These are phyloP conservation scores for Caenorhabditis sp. DNA, from an alignment of 2,888 invertebrate species.

Conservation along the genomic window DNA sequence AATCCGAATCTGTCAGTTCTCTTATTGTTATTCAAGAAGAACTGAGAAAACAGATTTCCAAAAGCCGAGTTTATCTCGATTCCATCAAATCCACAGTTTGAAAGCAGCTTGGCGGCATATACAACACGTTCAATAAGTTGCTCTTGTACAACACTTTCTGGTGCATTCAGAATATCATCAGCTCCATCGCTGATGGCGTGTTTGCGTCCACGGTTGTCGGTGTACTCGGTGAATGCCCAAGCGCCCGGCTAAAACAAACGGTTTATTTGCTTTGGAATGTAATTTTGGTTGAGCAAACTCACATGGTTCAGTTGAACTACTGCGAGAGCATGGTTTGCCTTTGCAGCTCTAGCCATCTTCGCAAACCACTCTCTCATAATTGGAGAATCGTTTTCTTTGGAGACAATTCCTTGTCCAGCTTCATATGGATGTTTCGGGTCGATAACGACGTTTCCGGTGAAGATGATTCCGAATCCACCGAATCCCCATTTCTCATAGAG, in stretches of 20 bases:
- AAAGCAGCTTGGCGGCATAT: conserved; percentile 58
- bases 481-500: conserved; percentile 74
- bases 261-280: neutral
- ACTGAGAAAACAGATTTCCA: conserved; percentile 61
- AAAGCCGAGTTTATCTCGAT: conserved; percentile 57
- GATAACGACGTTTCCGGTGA: conserved; percentile 73
- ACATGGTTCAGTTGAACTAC: conserved; percentile 68
- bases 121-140: conserved; percentile 72
- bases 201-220: conserved; percentile 40
- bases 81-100: conserved; percentile 60
- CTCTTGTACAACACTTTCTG: conserved; percentile 60
- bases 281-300: conserved; percentile 3
- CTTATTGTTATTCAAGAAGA: conserved; percentile 50
- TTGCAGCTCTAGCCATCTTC: conserved; percentile 55
- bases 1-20: conserved; percentile 63
- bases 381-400: conserved; percentile 61
- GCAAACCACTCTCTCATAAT: conserved; percentile 60
- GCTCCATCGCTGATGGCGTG: conserved; percentile 62
- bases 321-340: conserved; percentile 67
- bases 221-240: conserved; percentile 54
- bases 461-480: conserved; percentile 74
- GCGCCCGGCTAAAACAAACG: conserved; percentile 40
- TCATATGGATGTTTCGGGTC: conserved; percentile 70
- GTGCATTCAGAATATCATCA: conserved; percentile 64
- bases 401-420: conserved; percentile 63